phyloP scores from a whole-genome alignment of 1,140 invertebrate genomes.

The Lutraria rhynchaena region DNA sequence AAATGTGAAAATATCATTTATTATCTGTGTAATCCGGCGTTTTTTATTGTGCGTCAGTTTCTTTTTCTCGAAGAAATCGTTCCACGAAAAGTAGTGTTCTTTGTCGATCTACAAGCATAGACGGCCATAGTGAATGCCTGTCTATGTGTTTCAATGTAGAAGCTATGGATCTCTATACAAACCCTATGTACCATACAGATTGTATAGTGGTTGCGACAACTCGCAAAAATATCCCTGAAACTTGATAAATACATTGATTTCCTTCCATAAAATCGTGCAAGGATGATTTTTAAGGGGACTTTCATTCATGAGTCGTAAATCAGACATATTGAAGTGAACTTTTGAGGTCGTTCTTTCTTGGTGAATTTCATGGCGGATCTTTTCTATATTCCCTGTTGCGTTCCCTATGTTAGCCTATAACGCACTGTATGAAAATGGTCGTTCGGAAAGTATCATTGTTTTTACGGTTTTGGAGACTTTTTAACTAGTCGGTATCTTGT shows the following conservation, averaged over 20 bases:
- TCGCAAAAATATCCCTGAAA: conserved; percentile 36
- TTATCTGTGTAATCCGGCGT: neutral
- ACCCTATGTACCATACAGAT: conserved; percentile 68
- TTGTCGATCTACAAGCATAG: conserved; percentile 40
- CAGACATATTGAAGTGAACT: conserved; percentile 76
- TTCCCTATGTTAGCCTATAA: conserved; percentile 22
- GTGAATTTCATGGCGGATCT: conserved; percentile 59
- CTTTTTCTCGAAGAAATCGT: neutral
- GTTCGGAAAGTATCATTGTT: neutral
- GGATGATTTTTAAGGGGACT: conserved; percentile 73
- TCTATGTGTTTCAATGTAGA: conserved; percentile 58
- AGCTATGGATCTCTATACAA: conserved; percentile 57
- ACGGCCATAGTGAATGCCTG: conserved; percentile 65
- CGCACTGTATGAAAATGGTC: conserved; percentile 25
- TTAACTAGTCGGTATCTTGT: neutral
- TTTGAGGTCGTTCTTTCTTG: conserved; percentile 77
- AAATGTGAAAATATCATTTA: neutral
- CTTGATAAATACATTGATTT: neutral
- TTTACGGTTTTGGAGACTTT: neutral
- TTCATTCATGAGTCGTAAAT: conserved; percentile 74
- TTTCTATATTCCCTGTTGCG: conserved; percentile 26
- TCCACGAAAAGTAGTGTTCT: conserved; percentile 31
- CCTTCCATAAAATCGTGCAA: conserved; percentile 32
- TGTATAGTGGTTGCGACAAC: conserved; percentile 60
- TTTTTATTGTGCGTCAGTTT: neutral